These are phyloP conservation scores for Ciona savignyi DNA, from an alignment of 23 tunicate species.

Conservation along the genomic window DNA sequence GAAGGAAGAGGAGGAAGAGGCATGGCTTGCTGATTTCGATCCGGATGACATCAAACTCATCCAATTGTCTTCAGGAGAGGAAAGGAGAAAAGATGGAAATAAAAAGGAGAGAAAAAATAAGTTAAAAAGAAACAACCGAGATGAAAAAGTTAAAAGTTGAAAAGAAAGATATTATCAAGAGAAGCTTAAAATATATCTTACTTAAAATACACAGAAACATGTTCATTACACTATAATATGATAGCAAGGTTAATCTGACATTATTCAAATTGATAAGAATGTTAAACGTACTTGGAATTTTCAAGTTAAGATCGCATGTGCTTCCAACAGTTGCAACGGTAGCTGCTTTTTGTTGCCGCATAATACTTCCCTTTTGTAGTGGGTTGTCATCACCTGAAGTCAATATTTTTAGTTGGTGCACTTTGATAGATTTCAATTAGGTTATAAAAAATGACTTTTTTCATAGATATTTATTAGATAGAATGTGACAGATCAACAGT, in stretches of 20 bases:
- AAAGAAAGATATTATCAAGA: background rate
- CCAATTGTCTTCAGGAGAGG: conserved; percentile 41
- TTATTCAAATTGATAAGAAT: too few relatives aligned
- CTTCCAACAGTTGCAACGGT: conserved; percentile 93
- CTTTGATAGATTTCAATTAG: too few relatives aligned
- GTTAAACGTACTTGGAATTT: conserved; percentile 86
- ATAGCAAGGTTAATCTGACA: too few relatives aligned
- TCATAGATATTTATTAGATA: too few relatives aligned
- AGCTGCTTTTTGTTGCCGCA: conserved; percentile 87
- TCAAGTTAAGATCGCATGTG: conserved; percentile 95
- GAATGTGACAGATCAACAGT: too few relatives aligned
- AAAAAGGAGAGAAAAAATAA: too few relatives aligned
- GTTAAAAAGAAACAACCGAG: background rate
- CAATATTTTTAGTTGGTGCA: too few relatives aligned
- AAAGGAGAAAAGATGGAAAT: conserved; percentile 17
- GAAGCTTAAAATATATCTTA: too few relatives aligned
- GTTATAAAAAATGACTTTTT: too few relatives aligned
- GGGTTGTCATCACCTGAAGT: conserved; percentile 32
- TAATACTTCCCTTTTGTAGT: conserved; percentile 57
- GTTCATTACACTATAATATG: too few relatives aligned
- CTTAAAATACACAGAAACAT: too few relatives aligned
- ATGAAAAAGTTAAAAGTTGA: background rate
- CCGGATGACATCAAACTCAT: conserved; percentile 17
- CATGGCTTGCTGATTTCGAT: background rate
- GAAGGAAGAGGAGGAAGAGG: conserved; percentile 12